Evolutionary conservation across 2,113 vertebrate species (phyloP).

Genomic region (Polypterus bichir): DNA sequence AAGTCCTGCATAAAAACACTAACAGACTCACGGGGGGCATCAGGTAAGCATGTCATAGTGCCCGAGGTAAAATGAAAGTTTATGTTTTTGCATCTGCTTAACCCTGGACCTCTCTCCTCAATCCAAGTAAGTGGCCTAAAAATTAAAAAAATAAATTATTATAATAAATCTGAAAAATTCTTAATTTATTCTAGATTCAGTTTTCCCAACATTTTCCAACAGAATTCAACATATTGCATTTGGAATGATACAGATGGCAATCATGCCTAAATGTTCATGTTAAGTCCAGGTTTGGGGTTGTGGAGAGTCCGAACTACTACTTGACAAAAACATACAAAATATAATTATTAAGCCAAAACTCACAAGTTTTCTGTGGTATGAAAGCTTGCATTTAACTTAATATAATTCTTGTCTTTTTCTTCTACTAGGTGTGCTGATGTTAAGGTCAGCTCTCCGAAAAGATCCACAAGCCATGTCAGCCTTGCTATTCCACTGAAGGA

Average conservation of each 20-base stretch:
- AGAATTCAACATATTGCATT: too few relatives aligned
- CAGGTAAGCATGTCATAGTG: constrained; percentile 60
- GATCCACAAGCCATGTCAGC: constrained; percentile 77
- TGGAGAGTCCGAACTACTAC: too few relatives aligned
- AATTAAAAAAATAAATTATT: neutral
- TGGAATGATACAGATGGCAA: neutral
- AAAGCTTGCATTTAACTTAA: constrained; percentile 72
- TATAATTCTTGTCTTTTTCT: constrained; percentile 46
- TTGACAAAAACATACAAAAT: constrained; percentile 13
- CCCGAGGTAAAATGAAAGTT: constrained; percentile 68
- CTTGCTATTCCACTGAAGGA: constrained; percentile 77
- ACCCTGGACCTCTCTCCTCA: constrained; percentile 69
- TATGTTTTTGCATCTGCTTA: constrained; percentile 63
- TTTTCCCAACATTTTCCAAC: too few relatives aligned
- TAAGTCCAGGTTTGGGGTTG: neutral
- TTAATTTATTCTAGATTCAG: too few relatives aligned
- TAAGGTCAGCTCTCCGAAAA: constrained; percentile 77
- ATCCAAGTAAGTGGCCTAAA: constrained; percentile 73
- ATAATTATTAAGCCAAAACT: constrained; percentile 15
- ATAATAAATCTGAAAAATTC: too few relatives aligned
- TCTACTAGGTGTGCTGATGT: constrained; percentile 55
- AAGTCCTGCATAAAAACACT: constrained; percentile 88
- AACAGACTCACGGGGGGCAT: constrained; percentile 41
- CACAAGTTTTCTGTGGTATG: constrained; percentile 60
- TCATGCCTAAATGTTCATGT: neutral